These are phyloP conservation scores for Diglossa cyanea DNA, from an alignment of 2,797 vertebrate species.

Conservation along the genomic window DNA sequence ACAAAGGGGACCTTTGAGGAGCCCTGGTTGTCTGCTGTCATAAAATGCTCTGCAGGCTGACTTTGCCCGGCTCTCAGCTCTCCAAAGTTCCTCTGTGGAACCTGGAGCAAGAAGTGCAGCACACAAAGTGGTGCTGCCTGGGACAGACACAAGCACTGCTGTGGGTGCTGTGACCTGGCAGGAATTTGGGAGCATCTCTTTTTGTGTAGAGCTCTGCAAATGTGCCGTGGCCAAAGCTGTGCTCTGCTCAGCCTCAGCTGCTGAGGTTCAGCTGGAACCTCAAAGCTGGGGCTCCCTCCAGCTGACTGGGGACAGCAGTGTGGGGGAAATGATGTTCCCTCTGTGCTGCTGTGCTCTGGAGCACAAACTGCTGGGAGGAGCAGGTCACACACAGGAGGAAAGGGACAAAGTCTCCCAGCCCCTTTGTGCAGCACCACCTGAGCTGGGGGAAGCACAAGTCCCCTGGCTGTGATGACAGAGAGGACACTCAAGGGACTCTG, in stretches of 20 bases:
- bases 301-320: neutral
- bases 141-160: neutral
- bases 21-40: neutral
- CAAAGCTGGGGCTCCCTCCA: neutral
- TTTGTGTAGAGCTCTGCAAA: neutral
- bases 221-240: accelerated
- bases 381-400: neutral
- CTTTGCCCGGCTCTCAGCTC: neutral
- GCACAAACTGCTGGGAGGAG: neutral
- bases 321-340: neutral
- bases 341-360: neutral
- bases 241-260: neutral
- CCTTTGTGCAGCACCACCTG: neutral
- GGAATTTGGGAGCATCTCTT: neutral
- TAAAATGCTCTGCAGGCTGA: neutral
- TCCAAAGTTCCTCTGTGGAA: neutral
- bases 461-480: neutral
- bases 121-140: neutral
- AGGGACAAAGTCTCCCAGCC: neutral
- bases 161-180: neutral
- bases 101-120: neutral
- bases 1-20: neutral
- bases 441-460: neutral
- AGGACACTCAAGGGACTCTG: neutral
- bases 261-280: neutral